These are phyloP conservation scores for Spongilla lacustris DNA, from an alignment of 37 sponge, comb jelly and placozoan species.

Conservation along the genomic window DNA sequence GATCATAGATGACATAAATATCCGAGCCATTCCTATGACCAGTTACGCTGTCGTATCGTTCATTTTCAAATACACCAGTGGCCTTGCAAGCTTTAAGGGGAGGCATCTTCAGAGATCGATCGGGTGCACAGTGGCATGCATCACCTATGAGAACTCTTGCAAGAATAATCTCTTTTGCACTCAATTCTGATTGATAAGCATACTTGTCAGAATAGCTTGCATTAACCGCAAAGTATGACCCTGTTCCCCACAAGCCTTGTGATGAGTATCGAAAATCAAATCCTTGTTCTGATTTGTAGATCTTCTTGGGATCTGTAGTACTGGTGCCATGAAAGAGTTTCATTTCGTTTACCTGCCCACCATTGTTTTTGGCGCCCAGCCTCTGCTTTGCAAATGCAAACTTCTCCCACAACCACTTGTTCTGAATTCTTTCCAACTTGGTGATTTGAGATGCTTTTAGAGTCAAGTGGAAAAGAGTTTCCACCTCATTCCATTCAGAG, in stretches of 20 bases:
- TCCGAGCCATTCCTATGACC: constrained; percentile 51
- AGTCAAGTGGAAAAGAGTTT: constrained; percentile 16
- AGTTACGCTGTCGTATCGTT: constrained; percentile 79
- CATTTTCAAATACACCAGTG: constrained; percentile 10
- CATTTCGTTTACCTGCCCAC: constrained; percentile 53
- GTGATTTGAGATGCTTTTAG: constrained; percentile 23
- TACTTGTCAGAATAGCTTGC: constrained; percentile 79
- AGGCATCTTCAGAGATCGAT: constrained; percentile 63
- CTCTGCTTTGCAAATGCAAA: constrained; percentile 38
- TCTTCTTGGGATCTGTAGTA: constrained; percentile 9
- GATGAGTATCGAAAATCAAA: constrained; percentile 70
- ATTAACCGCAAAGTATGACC: constrained; percentile 79
- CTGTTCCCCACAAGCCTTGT: constrained; percentile 81
- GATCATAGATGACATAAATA: constrained; percentile 79
- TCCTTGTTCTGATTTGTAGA: constrained; percentile 71
- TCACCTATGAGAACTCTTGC: constrained; percentile 68
- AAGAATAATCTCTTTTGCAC: constrained; percentile 55
- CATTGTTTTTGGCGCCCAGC: constrained; percentile 47
- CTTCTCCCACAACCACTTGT: constrained; percentile 77
- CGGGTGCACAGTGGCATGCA: constrained; percentile 16
- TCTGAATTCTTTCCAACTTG: constrained; percentile 68
- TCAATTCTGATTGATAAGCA: constrained; percentile 7
- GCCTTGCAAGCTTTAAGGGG: constrained; percentile 37
- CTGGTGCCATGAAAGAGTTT: constrained; percentile 74
- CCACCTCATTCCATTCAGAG: constrained; percentile 43